Evolutionary conservation across 2,113 vertebrate genomes (phyloP), one percentile per base, ranked within the genome.

Genomic region (Pyrgilauda ruficollis): DNA sequence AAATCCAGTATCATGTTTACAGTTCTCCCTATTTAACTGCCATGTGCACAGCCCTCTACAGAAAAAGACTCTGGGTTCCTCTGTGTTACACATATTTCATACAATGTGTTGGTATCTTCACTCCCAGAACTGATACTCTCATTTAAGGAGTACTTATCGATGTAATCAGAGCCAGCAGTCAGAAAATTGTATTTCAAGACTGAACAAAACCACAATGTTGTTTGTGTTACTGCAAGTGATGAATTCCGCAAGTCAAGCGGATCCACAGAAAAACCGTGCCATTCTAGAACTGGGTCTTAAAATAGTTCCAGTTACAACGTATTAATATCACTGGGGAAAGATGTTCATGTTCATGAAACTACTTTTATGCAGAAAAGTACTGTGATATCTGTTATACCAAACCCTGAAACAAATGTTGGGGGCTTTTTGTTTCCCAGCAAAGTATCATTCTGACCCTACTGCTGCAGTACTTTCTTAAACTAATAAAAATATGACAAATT

Each of bases 41-140:
- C 46, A 67, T 6, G 14, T n/a, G 15, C 33, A 55, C 2, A 64
- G 43, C 9, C 13, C 39, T 49, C 26, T 10, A 35, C 3, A 8
- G 28, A 70, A 37, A 37, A 27, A 26, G 56, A 9, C 33, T 30
- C 20, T 13, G 41, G 13, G n/a, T 31, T 81, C 39, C 52, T 37
- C 61, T n/a, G 0, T 9, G 5, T 61, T 26, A 58, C 28, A 37
- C 5, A 0, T 5, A 39, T 6, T 23, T 66, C 41, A 69, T 11
- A 69, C 21, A 15, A 1, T 4, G 17, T 61, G 18, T 27, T 46
- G 10, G 3, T 18, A 50, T 20, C 33, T 69, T 75, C 53, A 47
- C 18, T 69, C 39, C 37, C 46, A 43, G 46, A 62, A 55, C 61
- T 52, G 9, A 41, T 28, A 66, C 18, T 44, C 31, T 19, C 78